Evolutionary conservation across 2,113 vertebrate species (phyloP).

Genomic region (Solenodon paradoxus): DNA sequence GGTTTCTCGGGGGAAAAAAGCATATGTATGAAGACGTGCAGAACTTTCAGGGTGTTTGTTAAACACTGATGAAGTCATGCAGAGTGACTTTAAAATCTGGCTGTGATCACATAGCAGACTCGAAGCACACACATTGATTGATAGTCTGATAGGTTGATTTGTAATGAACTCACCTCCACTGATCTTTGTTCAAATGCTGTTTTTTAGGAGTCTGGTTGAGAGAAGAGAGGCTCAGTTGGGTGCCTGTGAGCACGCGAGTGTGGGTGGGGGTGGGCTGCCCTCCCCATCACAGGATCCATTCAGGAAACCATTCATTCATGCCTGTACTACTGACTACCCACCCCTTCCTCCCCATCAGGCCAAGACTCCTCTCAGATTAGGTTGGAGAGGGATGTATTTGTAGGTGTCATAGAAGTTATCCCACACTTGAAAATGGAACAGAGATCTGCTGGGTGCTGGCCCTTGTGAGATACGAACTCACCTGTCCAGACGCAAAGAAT

Average conservation of each 20-base stretch:
- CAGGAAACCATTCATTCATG: too few species aligned
- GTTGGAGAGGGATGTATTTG: not conserved
- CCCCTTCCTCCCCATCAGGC: too few species aligned
- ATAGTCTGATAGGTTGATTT: not conserved
- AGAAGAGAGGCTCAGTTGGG: not conserved
- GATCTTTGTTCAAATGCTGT: not conserved
- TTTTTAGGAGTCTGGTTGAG: not conserved
- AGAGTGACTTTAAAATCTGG: not conserved
- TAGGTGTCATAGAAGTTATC: not conserved
- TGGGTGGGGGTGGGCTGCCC: too few species aligned
- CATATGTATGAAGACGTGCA: too few species aligned
- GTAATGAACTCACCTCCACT: not conserved
- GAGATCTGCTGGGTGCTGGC: not conserved
- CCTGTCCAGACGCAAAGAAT: too few species aligned
- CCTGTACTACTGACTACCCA: too few species aligned
- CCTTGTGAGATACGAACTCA: too few species aligned
- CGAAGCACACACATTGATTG: not conserved
- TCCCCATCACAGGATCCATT: too few species aligned
- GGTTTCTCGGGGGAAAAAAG: slow-evolving; percentile 78
- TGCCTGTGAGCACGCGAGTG: too few species aligned
- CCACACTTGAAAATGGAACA: not conserved
- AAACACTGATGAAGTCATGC: not conserved
- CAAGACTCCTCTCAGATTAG: not conserved
- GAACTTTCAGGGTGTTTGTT: not conserved
- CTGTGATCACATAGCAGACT: not conserved